Base-by-base conservation (phyloP, 30 jellyfish, hydroid and myxozoan species). In the Catostylus mosaicus region DNA sequence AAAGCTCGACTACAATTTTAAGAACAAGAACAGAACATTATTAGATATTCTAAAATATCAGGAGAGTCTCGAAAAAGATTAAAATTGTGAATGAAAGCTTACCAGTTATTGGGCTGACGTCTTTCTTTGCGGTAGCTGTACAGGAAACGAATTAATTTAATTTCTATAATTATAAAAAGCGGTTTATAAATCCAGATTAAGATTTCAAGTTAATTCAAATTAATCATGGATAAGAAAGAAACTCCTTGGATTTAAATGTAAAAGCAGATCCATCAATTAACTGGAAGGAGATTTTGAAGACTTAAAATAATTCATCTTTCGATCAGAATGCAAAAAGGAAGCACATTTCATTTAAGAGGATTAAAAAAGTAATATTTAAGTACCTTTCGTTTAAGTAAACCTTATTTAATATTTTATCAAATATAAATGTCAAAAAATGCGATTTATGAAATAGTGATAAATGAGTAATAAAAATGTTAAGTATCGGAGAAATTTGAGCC, bases 61-160 rank as follows among this genome's bases (percentile, higher is more conserved):
- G n/a, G n/a, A n/a, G n/a, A n/a, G n/a, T n/a, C n/a, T n/a, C n/a
- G n/a, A 48, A 3, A 9, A 27, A 48, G 63, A 48, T 48, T 16
- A 48, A 48, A 48, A 16, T 16, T 48, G 63, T 48, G 11, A 4
- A 48, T 48, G 11, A 48, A 48, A 48, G 31, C 76, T 51, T 38
- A 74, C 85, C 76, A 48, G 74, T 74, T 11, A 74, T 74, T 18
- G 73, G 72, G 10, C 73, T 32, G 18, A n/a, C 63, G 29, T 74
- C 85, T 6, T 22, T 74, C 85, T 51, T 74, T 74, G 85, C 71
- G 52, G 85, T 74, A 48, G 72, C 85, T 74, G 36, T 22, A 32
- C 18, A 34, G 73, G 85, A 51, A 50, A 74, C 52, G 18, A 74
- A 57, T 11, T 35, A 16, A 14, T 31, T 69, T 26, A 35, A 68